A percentile compares a stretch with the other conserved stretches of the same genome.
phyloP scores from a whole-genome alignment of 2,888 invertebrate genomes.

The Chrysodeixis includens region DNA sequence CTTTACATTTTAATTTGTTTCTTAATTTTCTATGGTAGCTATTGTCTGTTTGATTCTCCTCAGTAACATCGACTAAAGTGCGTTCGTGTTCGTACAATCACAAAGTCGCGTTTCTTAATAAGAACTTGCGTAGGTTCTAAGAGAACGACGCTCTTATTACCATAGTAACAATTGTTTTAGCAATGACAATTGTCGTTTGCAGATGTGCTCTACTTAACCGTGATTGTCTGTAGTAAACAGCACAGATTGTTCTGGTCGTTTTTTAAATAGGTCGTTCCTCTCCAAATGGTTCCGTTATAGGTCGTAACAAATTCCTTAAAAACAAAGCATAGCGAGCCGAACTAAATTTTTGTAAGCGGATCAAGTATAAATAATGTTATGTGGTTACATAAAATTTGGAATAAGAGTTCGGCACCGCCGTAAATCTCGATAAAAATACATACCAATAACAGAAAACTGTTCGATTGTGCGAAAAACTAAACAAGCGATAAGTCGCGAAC shows the following conservation, averaged over 20 bases:
- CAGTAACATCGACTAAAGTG: conserved; percentile 3
- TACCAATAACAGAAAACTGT: conserved; percentile 66
- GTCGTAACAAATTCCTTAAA: conserved; percentile 21
- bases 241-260: conserved; percentile 35
- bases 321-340: conserved; percentile 14
- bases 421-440: conserved; percentile 59
- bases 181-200: conserved; percentile 48
- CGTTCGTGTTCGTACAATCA: neutral
- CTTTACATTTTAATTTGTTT: conserved; percentile 58
- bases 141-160: conserved; percentile 41
- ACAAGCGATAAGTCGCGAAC: conserved; percentile 76
- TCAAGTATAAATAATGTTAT: conserved; percentile 30
- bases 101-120: conserved; percentile 14
- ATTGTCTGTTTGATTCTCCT: neutral
- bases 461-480: conserved; percentile 65
- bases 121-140: conserved; percentile 26
- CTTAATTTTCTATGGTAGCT: conserved; percentile 26
- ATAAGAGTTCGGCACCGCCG: conserved; percentile 36
- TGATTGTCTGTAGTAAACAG: conserved; percentile 46
- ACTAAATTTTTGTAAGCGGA: conserved; percentile 31
- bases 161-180: conserved; percentile 44
- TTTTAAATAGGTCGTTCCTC: conserved; percentile 38
- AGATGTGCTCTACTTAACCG: conserved; percentile 53
- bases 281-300: conserved; percentile 6
- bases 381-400: conserved; percentile 41